Evolutionary conservation across 1,140 invertebrate species (phyloP).

Genomic region (Drosophila kohkoa): DNA sequence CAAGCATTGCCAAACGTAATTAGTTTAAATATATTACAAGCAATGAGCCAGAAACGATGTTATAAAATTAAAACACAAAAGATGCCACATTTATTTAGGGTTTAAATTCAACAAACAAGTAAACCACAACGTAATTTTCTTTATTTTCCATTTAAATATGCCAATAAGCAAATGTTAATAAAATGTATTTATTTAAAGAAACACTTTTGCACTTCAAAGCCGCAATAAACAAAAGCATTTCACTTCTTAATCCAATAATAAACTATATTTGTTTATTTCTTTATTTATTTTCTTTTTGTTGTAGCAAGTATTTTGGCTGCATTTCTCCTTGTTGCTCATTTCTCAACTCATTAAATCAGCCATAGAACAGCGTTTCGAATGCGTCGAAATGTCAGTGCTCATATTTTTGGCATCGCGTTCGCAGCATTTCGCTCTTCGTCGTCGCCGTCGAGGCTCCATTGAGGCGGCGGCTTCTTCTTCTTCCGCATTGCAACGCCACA

Average conservation of each 20-base stretch:
- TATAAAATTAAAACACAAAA: too few species aligned
- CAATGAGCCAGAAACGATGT: neutral
- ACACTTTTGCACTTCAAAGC: neutral
- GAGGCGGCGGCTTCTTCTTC: conserved; percentile 13
- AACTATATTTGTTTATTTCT: conserved; percentile 25
- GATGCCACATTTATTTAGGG: neutral
- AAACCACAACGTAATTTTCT: neutral
- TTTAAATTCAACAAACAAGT: neutral
- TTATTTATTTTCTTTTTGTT: neutral
- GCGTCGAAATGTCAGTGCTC: conserved; percentile 40
- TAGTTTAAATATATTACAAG: conserved; percentile 10
- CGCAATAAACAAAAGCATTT: conserved; percentile 6
- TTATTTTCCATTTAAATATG: neutral
- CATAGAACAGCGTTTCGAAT: conserved; percentile 14
- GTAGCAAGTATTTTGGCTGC: conserved; percentile 13
- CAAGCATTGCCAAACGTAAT: conserved; percentile 10
- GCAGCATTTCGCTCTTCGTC: conserved; percentile 1
- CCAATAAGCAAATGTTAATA: neutral
- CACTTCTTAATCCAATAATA: conserved; percentile 21
- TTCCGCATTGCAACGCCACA: conserved; percentile 38
- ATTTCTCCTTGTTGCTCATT: conserved; percentile 12
- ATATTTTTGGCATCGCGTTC: conserved; percentile 65
- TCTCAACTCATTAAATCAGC: conserved; percentile 40
- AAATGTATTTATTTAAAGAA: neutral
- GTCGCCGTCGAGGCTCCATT: neutral